phyloP scores from a whole-genome alignment of 1,140 invertebrate genomes.

The Ganaspis sp. region DNA sequence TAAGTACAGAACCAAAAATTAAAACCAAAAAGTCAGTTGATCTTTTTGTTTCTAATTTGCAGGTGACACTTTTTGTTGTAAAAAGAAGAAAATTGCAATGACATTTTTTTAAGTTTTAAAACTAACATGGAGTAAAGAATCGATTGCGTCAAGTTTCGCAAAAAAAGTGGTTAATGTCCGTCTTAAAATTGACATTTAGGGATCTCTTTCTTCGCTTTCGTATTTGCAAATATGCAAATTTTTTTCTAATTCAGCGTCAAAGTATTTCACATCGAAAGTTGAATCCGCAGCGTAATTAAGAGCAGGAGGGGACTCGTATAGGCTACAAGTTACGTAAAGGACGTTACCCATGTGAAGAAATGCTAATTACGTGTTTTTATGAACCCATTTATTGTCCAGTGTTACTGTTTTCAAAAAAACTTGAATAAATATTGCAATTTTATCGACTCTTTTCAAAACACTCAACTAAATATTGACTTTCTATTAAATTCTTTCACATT shows the following conservation, averaged over 20 bases:
- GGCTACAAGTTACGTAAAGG: conserved; percentile 66
- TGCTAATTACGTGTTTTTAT: conserved; percentile 46
- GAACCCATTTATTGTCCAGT: conserved; percentile 36
- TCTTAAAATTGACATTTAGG: conserved; percentile 3
- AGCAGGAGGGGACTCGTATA: conserved; percentile 46
- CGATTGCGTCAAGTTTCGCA: not conserved
- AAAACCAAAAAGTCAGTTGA: no score
- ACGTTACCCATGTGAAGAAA: conserved; percentile 70
- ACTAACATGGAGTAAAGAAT: not conserved
- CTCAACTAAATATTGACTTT: not conserved
- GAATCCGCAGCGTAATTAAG: conserved; percentile 53
- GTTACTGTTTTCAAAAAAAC: not conserved
- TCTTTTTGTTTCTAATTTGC: no score
- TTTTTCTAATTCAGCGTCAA: conserved; percentile 23
- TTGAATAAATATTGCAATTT: not conserved
- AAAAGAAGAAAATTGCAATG: no score
- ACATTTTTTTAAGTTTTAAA: no score
- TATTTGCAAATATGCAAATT: conserved; percentile 14
- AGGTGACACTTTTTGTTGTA: no score
- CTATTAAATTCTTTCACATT: no score
- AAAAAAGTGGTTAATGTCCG: not conserved
- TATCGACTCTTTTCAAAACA: no score
- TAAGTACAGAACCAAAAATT: no score
- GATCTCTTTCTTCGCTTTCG: not conserved
- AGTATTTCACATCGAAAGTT: conserved; percentile 58